A percentile compares a stretch with the other conserved stretches of the same genome.
Conservation (phyloP, 2,888 invertebrate genomes). For the Caenorhabditis sp. region DNA sequence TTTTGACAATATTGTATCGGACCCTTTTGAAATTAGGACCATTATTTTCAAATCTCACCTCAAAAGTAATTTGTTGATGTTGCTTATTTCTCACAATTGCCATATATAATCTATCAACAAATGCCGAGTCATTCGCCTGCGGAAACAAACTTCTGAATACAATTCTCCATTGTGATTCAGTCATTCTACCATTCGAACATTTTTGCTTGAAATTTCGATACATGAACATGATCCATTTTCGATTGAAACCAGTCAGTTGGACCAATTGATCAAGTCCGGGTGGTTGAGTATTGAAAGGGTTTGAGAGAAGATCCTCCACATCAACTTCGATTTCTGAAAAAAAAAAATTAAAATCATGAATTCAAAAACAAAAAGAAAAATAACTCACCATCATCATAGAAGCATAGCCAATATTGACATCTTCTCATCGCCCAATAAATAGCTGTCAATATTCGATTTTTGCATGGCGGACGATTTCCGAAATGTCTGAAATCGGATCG, state of each 20-base stretch:
- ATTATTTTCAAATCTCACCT: conserved; percentile 21
- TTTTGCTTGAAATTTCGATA: conserved; percentile 68
- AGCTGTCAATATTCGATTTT: conserved; percentile 48
- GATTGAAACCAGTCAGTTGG: conserved; percentile 58
- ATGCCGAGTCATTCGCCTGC: conserved; percentile 58
- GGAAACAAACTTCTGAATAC: conserved; percentile 63
- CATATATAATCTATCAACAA: conserved; percentile 60
- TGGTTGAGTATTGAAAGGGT: conserved; percentile 65
- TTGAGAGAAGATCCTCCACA: conserved; percentile 59
- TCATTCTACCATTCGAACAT: conserved; percentile 64
- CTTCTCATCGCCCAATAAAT: conserved; percentile 61
- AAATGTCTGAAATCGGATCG: conserved; percentile 50
- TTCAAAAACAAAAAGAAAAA: neutral
- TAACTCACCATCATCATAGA: conserved; percentile 60
- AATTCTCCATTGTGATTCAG: conserved; percentile 56
- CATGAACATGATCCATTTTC: conserved; percentile 66
- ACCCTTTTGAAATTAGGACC: too few species aligned
- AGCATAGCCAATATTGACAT: conserved; percentile 63
- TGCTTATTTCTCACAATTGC: conserved; percentile 56
- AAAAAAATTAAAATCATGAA: neutral
- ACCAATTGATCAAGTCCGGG: conserved; percentile 59
- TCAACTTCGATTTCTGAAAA: conserved; percentile 62
- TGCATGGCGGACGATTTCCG: conserved; percentile 49
- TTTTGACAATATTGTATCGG: too few species aligned
- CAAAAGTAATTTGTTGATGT: conserved; percentile 56